Evolutionary conservation across 2,797 vertebrate species (phyloP).

Genomic region (Pseudomugil tenellus): DNA sequence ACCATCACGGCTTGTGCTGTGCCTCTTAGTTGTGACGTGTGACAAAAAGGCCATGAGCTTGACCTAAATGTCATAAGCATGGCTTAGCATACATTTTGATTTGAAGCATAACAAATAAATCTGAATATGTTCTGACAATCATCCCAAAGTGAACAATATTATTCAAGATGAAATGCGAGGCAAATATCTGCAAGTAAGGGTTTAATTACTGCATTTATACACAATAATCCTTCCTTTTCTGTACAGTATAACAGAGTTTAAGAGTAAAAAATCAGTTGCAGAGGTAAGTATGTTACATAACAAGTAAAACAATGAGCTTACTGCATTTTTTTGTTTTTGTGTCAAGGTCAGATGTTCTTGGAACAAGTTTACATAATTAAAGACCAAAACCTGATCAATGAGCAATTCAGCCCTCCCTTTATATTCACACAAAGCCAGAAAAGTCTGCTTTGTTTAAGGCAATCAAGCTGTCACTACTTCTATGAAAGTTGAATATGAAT

Average conservation of each 20-base stretch:
- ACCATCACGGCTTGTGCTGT: not conserved
- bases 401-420: not conserved
- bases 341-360: not conserved
- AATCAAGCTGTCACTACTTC: not conserved
- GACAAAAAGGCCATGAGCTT: not conserved
- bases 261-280: not conserved
- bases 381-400: not conserved
- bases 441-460: not conserved
- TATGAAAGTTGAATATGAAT: conserved; percentile 10
- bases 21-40: not conserved
- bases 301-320: not conserved
- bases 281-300: not conserved
- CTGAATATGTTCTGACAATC: not conserved
- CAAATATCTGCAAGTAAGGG: not conserved
- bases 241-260: not conserved
- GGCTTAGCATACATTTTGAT: not conserved
- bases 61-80: not conserved
- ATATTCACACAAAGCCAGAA: not conserved
- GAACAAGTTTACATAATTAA: not conserved
- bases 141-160: no score
- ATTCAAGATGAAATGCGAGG: no score
- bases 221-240: not conserved
- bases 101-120: not conserved
- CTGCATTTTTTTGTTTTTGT: no score
- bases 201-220: not conserved